phyloP scores from a whole-genome alignment of 2,888 invertebrate species.

The Bibio marci region DNA sequence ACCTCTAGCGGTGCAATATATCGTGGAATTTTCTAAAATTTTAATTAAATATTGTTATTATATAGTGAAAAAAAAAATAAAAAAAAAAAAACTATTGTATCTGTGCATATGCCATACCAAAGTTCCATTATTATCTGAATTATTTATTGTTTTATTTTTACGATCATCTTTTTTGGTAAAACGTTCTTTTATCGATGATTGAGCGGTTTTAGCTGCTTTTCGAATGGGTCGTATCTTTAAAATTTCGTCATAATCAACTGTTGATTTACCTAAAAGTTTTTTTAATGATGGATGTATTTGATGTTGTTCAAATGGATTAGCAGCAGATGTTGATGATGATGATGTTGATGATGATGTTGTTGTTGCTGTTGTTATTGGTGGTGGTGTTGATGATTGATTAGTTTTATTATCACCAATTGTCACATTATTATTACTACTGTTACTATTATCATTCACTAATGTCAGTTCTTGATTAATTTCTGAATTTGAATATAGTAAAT shows the following conservation, averaged over 20 bases:
- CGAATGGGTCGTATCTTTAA: conserved; percentile 30
- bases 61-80: not conserved
- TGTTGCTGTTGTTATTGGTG: conserved; percentile 2
- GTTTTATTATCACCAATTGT: conserved; percentile 7
- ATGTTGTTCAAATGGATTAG: conserved; percentile 14
- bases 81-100: too few species aligned
- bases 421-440: not conserved
- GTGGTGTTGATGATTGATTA: conserved; percentile 9
- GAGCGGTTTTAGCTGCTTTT: conserved; percentile 32
- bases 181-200: conserved; percentile 12
- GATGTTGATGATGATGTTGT: conserved; percentile 1
- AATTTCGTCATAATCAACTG: conserved; percentile 33
- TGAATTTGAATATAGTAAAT: conserved; percentile 27
- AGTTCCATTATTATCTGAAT: too few species aligned
- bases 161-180: too few species aligned
- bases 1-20: conserved; percentile 30
- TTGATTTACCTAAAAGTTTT: conserved; percentile 45
- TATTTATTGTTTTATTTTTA: too few species aligned
- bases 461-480: conserved; percentile 20
- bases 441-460: not conserved
- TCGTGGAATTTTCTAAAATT: conserved; percentile 15
- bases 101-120: too few species aligned
- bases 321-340: not conserved
- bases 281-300: conserved; percentile 59
- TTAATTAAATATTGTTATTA: not conserved